Base-by-base conservation (phyloP, 1,140 invertebrate genomes). In the Lethrus apterus region DNA sequence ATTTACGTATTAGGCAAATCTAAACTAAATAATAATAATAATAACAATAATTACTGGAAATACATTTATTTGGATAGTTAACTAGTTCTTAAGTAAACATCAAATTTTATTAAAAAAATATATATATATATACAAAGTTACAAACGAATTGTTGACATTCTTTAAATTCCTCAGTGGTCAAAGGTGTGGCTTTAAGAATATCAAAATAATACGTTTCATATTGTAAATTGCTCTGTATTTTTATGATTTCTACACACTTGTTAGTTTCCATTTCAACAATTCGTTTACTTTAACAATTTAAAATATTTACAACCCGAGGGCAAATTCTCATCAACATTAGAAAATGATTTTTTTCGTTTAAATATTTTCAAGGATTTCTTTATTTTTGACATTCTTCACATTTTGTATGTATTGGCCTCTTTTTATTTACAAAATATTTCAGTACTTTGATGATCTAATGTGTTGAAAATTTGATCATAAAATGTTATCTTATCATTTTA, bases 141-240 rank as follows among this genome's bases (percentile, higher is more conserved):
- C n/a, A n/a, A n/a, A 11, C 18, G 43, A 57, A 57, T 57, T 57
- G 48, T 55, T 57, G 38, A 53, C 55, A 59, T 59, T 57, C 55
- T 34, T 53, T 21, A 43, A 50, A 59, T 59, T 55, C 57, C 57
- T 46, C 41, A 42, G 49, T 51, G 46, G 29, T 48, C 33, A 44
- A 56, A 55, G 57, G 57, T 57, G 57, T 57, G 57, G 55, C 55
- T 32, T 15, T 21, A 21, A 36, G 46, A 34, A 24, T 20, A 45
- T 52, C 14, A 26, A 36, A 19, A 44, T n/a, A 26, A 26, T 7
- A 26, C 24, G 5, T 26, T 26, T 26, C 24, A n/a, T 26, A 26
- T 7, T 26, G 24, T 7, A 26, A 26, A 26, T n/a, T 26, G 5
- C 7, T 26, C n/a, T 26, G n/a, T 26, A 7, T 26, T 26, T 26